phyloP scores from a whole-genome alignment of 2,888 invertebrate genomes.

The Sycophila texana region DNA sequence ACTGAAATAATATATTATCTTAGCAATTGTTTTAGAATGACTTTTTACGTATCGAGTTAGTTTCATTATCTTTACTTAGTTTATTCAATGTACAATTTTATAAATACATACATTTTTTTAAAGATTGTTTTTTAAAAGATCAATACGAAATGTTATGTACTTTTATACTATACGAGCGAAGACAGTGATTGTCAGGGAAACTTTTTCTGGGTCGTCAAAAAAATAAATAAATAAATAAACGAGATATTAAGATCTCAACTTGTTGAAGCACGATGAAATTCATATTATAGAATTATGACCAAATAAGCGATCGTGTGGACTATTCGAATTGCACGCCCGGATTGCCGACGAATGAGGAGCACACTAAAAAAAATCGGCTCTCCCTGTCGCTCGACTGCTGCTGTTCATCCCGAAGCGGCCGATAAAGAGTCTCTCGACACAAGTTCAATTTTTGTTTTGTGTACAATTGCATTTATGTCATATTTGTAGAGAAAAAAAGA shows the following conservation, averaged over 20 bases:
- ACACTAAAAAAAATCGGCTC: constrained; percentile 54
- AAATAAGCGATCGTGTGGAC: constrained; percentile 69
- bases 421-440: constrained; percentile 17
- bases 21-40: no score
- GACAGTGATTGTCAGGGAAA: constrained; percentile 43
- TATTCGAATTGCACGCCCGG: constrained; percentile 57
- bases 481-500: not conserved
- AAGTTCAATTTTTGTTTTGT: not conserved
- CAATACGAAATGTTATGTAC: not conserved
- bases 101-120: not conserved
- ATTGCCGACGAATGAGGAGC: constrained; percentile 29
- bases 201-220: constrained; percentile 49
- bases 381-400: constrained; percentile 56
- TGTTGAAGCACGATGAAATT: constrained; percentile 66
- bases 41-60: no score
- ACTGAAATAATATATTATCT: no score
- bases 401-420: constrained; percentile 49
- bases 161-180: constrained; percentile 4
- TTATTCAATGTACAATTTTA: not conserved
- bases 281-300: constrained; percentile 71
- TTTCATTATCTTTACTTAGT: no score
- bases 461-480: constrained; percentile 33
- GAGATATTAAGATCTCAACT: constrained; percentile 59
- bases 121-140: not conserved
- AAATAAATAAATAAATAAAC: constrained; percentile 24